Base-by-base conservation (phyloP, 2,113 vertebrate species). In the Hemicordylus capensis region DNA sequence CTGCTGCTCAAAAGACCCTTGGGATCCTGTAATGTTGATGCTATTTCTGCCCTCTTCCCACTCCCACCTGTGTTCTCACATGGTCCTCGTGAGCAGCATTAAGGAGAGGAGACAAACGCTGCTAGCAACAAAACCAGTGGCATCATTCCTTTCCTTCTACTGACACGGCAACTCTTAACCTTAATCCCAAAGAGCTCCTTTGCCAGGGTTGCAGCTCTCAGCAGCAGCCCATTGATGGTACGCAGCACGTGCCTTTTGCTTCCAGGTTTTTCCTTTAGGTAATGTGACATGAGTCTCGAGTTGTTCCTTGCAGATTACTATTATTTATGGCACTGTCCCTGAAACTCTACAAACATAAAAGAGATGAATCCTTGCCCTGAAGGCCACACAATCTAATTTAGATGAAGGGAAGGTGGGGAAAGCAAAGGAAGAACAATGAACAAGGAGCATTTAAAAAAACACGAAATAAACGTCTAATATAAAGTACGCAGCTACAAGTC, bases 361-460 rank as follows among this genome's bases (percentile, higher is more conserved):
- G 80, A 81, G 67, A 72, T 58, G 80, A 81, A 81, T 70, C 66
- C 67, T 72, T 81, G 48, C 66, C 80, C 80, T 72, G 80, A 81
- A 81, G 66, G 66, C 37, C 80, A 81, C 17, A 14, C 51, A n/a
- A 81, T 81, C 66, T 72, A 58, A 72, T 81, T 81, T 70, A 81
- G 80, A 58, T 51, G 72, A 81, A 72, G 37, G 24, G 66, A 44
- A 31, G 17, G 66, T 22, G 28, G 39, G 69, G 51, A 58, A 37
- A 72, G 26, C 31, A 44, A 72, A 72, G 80, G 67, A 42, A 81
- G 37, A 81, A 72, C 80, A 81, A 81, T 42, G 80, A 72, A 72
- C 34, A 39, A 51, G 46, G n/a, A 6, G 14, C 7, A n/a, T 19
- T 67, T 51, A 54, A 42, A 31, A 56, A 24, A n/a, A 28, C 34